Percentiles rank a stretch among this genome's conserved stretches.
phyloP scores from a whole-genome alignment of 2,797 vertebrate species.

The Microctenopoma stevenorrisi region DNA sequence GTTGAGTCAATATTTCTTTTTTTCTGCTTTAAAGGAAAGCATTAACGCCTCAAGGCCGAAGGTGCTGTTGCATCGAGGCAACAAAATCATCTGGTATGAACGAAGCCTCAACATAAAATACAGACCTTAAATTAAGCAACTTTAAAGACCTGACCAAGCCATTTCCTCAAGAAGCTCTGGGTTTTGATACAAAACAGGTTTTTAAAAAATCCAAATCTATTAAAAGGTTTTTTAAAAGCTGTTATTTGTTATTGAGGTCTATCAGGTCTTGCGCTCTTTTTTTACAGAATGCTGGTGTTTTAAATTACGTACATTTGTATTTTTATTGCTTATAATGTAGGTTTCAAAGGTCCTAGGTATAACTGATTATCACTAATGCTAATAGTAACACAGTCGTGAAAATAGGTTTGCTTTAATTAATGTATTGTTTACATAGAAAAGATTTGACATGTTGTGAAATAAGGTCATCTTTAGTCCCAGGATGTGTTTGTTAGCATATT shows the following conservation, averaged over 20 bases:
- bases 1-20: no score
- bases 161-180: slow-evolving; percentile 23
- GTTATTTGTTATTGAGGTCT: slow-evolving; percentile 25
- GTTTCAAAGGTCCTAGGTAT: background rate
- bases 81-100: no score
- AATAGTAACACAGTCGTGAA: background rate
- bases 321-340: background rate
- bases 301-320: background rate
- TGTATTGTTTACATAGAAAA: background rate
- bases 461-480: background rate
- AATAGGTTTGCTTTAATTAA: background rate
- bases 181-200: background rate
- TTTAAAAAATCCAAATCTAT: slow-evolving; percentile 12
- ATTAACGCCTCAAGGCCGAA: no score
- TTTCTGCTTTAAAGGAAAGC: no score
- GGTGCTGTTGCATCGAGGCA: no score
- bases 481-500: background rate
- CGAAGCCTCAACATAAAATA: no score
- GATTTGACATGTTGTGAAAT: background rate
- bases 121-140: no score
- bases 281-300: background rate
- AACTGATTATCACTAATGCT: background rate
- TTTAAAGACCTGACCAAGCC: slow-evolving; percentile 29
- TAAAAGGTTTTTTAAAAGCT: slow-evolving; percentile 22
- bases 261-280: background rate